Evolutionary conservation across 2,888 invertebrate species (phyloP).

Genomic region (Drosophila austrosaltans): DNA sequence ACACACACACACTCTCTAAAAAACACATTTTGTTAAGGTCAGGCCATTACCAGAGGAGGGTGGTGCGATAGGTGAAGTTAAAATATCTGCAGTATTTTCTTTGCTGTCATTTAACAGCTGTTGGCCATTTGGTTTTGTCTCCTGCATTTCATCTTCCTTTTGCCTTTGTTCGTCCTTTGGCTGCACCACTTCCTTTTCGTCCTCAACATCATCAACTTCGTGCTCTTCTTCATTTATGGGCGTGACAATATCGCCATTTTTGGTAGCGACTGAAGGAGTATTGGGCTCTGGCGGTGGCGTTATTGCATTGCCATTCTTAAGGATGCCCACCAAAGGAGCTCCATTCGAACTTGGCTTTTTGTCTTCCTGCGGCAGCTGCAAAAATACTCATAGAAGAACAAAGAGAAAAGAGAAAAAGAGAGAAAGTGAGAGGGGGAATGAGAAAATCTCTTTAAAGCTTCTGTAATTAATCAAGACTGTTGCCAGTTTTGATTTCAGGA

Average conservation of each 20-base stretch:
- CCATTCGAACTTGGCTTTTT: slow-evolving; percentile 76
- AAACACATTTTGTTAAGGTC: neutral
- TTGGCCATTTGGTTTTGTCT: slow-evolving; percentile 24
- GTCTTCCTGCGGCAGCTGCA: slow-evolving; percentile 82
- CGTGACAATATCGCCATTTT: slow-evolving; percentile 66
- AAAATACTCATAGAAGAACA: neutral
- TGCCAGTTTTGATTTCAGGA: neutral
- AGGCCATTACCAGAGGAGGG: neutral
- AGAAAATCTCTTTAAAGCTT: neutral
- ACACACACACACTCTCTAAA: neutral
- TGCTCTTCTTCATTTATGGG: slow-evolving; percentile 64
- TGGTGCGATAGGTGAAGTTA: neutral
- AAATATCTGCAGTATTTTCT: slow-evolving; percentile 4
- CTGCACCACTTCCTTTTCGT: slow-evolving; percentile 36
- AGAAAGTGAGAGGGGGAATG: neutral
- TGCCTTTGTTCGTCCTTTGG: slow-evolving; percentile 27
- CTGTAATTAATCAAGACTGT: neutral
- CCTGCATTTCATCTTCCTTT: slow-evolving; percentile 10
- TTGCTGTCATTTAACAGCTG: slow-evolving; percentile 43
- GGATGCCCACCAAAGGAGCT: slow-evolving; percentile 82
- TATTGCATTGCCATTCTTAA: slow-evolving; percentile 82
- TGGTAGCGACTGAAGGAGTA: slow-evolving; percentile 54
- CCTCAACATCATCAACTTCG: slow-evolving; percentile 72
- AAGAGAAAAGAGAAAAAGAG: neutral
- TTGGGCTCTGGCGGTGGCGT: slow-evolving; percentile 44